Evolutionary conservation across 2,113 vertebrate species (phyloP).

Genomic region (Semnopithecus entellus): DNA sequence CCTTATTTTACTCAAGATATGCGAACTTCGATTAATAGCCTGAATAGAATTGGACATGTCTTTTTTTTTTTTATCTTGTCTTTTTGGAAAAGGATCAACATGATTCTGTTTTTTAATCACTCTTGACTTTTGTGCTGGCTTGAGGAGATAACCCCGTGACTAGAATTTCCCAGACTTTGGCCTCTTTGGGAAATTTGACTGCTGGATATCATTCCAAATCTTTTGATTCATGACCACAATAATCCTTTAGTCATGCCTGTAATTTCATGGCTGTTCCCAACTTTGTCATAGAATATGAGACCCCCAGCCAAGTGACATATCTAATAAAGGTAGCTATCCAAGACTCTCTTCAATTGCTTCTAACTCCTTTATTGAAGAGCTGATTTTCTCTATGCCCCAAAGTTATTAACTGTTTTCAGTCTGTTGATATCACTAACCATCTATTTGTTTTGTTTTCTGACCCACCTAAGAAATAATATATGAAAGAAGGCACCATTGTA

Average conservation of each 20-base stretch:
- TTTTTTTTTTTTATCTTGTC: background rate
- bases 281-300: background rate
- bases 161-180: background rate
- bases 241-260: background rate
- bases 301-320: background rate
- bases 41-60: background rate
- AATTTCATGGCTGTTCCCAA: background rate
- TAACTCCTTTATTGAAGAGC: background rate
- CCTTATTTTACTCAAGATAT: background rate
- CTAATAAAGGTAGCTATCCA: background rate
- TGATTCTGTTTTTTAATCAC: background rate
- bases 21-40: background rate
- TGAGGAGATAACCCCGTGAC: background rate
- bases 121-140: background rate
- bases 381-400: background rate
- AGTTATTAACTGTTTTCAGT: background rate
- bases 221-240: background rate
- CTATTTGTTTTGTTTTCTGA: background rate
- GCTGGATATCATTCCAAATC: background rate
- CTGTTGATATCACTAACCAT: background rate
- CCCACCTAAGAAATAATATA: background rate
- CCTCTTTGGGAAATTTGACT: background rate
- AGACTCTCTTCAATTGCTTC: background rate
- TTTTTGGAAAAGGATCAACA: background rate
- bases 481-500: no score